Evolutionary conservation across 1,140 invertebrate species (phyloP), one percentile per base, ranked within the genome.

Genomic region (Lerema accius): DNA sequence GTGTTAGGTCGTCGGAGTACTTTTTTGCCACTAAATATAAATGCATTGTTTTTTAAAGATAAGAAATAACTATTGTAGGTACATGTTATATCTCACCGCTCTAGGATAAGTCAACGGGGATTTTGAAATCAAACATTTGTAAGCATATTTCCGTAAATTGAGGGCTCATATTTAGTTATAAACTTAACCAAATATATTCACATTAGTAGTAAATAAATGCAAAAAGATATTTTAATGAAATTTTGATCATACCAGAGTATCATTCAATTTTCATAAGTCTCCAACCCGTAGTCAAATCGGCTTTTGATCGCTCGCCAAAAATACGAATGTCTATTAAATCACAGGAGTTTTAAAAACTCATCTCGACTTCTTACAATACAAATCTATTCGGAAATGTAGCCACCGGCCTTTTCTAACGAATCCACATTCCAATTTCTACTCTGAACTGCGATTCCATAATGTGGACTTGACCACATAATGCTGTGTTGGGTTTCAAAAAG

Each of bases 301-400:
- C 53, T 56, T 56, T 56, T 56, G 53, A 56, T 15, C 4, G 11
- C 6, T 19, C 51, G 53, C 53, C 53, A 56, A 56, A 56, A 56
- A 26, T 40, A n/a, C 13, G 9, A 19, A 56, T 28, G 19, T 43
- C 23, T 56, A 56, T 43, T 43, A 56, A 56, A 42, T 56, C 19
- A 43, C 9, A 17, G 40, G 26, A 56, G 28, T 43, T 56, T 28
- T 56, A 39, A 28, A 56, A 56, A 28, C 40, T 43, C 53, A 56
- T 45, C 23, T 42, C 50, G 37, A 28, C 19, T 10, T 28, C 35
- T 16, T 43, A 56, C 53, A 56, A 56, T 56, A 43, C 39, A 40
- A 39, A 43, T 56, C 53, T 56, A 56, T 56, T 56, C 4, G 23
- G 11, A 42, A 43, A 43, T 53, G 40, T 39, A 53, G 50, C 35